Conservation (phyloP, 2,113 vertebrate species). For the Barbus barbus region DNA sequence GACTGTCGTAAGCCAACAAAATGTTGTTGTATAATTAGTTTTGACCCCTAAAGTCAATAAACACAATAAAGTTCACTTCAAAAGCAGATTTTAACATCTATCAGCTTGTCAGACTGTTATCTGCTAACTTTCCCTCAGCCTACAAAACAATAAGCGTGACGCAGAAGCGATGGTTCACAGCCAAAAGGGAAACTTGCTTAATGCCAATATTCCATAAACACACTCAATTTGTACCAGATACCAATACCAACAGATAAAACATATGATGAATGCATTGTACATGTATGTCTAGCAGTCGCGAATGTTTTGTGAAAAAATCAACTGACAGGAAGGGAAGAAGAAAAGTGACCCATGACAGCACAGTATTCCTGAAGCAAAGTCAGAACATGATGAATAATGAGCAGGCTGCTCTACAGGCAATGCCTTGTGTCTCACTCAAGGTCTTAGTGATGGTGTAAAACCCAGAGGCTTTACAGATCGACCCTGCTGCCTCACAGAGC, state of each 20-base stretch:
- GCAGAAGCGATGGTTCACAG: neutral
- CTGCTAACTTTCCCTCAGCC: neutral
- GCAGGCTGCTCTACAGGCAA: constrained; percentile 16
- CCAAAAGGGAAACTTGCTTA: neutral
- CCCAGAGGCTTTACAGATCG: constrained; percentile 25
- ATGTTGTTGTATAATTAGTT: no score
- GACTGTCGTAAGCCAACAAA: no score
- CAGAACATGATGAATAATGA: constrained; percentile 8
- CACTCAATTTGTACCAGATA: neutral
- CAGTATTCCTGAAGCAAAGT: neutral
- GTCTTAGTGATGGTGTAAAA: constrained; percentile 8
- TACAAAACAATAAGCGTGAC: neutral
- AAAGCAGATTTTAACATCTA: neutral
- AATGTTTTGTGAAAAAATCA: neutral
- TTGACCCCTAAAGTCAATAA: constrained; percentile 8
- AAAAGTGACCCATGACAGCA: neutral
- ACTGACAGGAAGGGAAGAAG: neutral
- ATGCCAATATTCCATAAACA: constrained; percentile 11
- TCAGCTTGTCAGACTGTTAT: neutral
- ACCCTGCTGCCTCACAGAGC: neutral
- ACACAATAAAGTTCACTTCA: neutral
- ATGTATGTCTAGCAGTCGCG: neutral
- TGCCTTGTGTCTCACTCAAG: constrained; percentile 16
- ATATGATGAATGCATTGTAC: neutral
- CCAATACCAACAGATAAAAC: neutral